Conservation (phyloP, 2,888 invertebrate species). For the Cactoblastis cactorum region DNA sequence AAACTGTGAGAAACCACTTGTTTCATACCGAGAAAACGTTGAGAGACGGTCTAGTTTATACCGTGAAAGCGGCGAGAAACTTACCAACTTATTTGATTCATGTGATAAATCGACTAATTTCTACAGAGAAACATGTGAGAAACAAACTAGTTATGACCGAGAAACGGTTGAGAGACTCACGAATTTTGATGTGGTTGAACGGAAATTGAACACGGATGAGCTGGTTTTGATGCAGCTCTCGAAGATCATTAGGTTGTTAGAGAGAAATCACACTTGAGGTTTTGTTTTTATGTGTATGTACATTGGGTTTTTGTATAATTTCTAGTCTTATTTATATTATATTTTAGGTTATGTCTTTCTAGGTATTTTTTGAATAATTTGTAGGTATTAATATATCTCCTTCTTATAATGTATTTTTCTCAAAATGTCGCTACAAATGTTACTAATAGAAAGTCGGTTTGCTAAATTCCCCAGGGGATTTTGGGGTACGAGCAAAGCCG, state of each 20-base stretch:
- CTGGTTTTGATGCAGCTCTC: slow-evolving; percentile 47
- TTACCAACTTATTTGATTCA: background rate
- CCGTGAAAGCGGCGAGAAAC: slow-evolving; percentile 25
- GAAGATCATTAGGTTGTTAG: slow-evolving; percentile 53
- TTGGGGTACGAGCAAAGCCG: no score
- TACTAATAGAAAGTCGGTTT: no score
- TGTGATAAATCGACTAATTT: slow-evolving; percentile 28
- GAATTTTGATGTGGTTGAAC: slow-evolving; percentile 21
- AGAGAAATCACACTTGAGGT: slow-evolving; percentile 43
- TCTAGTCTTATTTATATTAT: no score
- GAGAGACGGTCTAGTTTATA: slow-evolving; percentile 26
- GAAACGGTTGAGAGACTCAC: slow-evolving; percentile 27
- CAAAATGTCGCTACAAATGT: no score
- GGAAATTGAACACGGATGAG: slow-evolving; percentile 38
- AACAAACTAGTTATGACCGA: background rate
- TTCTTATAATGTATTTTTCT: no score
- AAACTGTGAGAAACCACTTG: no score
- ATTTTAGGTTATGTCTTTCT: no score
- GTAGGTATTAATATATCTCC: no score
- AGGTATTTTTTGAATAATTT: no score
- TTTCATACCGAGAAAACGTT: no score
- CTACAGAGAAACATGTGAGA: slow-evolving; percentile 24
- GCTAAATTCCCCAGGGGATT: no score
- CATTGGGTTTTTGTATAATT: no score
- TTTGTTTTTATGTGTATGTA: slow-evolving; percentile 1